Base-by-base conservation (phyloP, 2,797 vertebrate species). In the Syngnathus acus region DNA sequence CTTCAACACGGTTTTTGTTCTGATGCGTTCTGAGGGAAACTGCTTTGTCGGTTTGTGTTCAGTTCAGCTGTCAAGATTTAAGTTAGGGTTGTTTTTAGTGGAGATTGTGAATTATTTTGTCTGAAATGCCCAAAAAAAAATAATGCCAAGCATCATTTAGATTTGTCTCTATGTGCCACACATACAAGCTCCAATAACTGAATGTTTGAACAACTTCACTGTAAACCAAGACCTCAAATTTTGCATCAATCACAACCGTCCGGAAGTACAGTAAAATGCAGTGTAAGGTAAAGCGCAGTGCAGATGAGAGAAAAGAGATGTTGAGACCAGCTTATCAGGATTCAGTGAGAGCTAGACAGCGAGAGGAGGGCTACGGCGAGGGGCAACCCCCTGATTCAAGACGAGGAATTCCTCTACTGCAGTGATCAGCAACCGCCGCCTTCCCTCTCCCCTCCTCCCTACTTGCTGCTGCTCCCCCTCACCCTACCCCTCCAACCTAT, bases 361-460 rank as follows among this genome's bases (percentile, higher is more conserved):
- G 65, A 69, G 58, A 32, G 63, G 72, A 42, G 66, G 67, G 64
- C 8, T 80, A 75, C 76, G 73, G 71, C 38, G 37, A 86, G 87
- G 89, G 90, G 84, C 80, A 89, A 89, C 88, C 91, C 90, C 81
- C 84, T 78, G 42, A 87, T 87, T 86, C 81, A 78, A 89, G 83
- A 85, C 71, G 38, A 90, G 90, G 91, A 87, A 91, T 91, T 92
- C 90, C 91, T 90, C 88, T 90, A 86, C 90, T 90, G 90, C 90
- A 91, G 90, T 89, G 79, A 89, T 91, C 89, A 90, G 85, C 84
- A 86, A 50, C 78, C 78, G 73, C 37, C 72, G 62, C 72, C 51
- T 42, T 17, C 65, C 38, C 40, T 54, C 39, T 62, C 65, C 47
- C 7, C 62, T 43, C 63, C 43, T 66, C 62, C 67, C 58, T 42